These are phyloP conservation scores for Acropora tenuis DNA, from an alignment of 64 coral and sea anemone genomes.

Conservation along the genomic window DNA sequence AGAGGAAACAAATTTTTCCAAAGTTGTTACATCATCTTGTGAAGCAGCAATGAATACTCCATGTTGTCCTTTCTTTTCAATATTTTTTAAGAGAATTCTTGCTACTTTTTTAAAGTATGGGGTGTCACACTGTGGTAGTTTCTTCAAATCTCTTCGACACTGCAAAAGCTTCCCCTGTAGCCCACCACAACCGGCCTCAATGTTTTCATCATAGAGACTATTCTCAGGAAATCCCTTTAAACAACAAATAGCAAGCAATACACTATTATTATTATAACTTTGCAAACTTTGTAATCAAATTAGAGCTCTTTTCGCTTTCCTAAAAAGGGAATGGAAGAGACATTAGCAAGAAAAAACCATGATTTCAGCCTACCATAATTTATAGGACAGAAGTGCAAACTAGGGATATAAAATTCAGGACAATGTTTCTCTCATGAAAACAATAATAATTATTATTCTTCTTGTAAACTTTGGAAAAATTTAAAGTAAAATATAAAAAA, in stretches of 20 bases:
- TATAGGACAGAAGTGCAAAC: too few relatives aligned
- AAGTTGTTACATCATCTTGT: constrained; percentile 21
- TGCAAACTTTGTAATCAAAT: too few relatives aligned
- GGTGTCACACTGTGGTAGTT: constrained; percentile 22
- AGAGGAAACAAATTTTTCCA: constrained; percentile 68
- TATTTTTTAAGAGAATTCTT: constrained; percentile 57
- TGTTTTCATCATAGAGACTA: not conserved
- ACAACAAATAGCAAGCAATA: not conserved
- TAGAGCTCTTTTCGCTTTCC: too few relatives aligned
- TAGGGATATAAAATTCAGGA: too few relatives aligned
- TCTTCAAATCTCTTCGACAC: constrained; percentile 42
- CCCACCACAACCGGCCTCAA: not conserved
- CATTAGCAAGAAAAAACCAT: too few relatives aligned
- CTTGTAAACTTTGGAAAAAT: too few relatives aligned
- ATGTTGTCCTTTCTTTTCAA: constrained; percentile 47
- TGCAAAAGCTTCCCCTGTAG: constrained; percentile 48
- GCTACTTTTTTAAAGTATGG: constrained; percentile 82
- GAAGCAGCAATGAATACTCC: constrained; percentile 29
- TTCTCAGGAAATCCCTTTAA: not conserved
- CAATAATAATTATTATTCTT: too few relatives aligned
- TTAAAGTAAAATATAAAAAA: too few relatives aligned
- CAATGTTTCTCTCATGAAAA: too few relatives aligned
- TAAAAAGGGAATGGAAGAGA: too few relatives aligned
- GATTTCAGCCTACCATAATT: too few relatives aligned
- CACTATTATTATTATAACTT: not conserved